Base-by-base conservation (phyloP, 2,888 invertebrate species). In the Esperia sulphurella region DNA sequence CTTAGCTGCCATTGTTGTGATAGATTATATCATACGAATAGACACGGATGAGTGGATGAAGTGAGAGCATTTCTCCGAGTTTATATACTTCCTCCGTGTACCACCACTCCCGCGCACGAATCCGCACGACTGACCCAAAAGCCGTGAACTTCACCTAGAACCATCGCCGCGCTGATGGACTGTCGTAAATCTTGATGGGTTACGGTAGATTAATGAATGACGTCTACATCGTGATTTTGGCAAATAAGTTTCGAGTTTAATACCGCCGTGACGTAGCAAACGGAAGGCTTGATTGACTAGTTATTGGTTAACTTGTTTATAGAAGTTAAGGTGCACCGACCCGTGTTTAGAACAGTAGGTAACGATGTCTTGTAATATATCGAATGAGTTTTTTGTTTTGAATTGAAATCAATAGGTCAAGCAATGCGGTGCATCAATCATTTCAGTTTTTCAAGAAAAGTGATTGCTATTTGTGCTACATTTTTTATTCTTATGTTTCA, bases 51-150 rank as follows among this genome's bases (percentile, higher is more conserved):
- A 85, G 71, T 87, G 85, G 79, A 84, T 87, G 77, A 63, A 71
- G 88, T 74, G 87, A 88, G 78, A 88, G 88, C 80, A 86, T 88
- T 88, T 88, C 88, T 83, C 84, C 75, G 69, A 65, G 79, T 66
- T 83, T 88, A 74, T 86, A 88, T 88, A 88, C 73, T 54, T 54
- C 58, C 56, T 28, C 52, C 54, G 58, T 14, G 50, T 60, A 50
- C 70, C 78, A 74, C 78, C 79, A 66, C 76, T 71, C 68, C 70
- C 53, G 55, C 65, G 53, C 79, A 65, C 74, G 68, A 65, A 68
- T 55, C 54, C 65, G 55, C 66, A 55, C 65, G 64, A 59, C 51
- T 75, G 79, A 75, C 76, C 81, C 74, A 75, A 72, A 73, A 72
- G 67, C 65, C 63, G 56, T 79, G 78, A 85, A 79, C 83, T 81